These are phyloP conservation scores for Galeopsomyia nigrocyanea DNA, from an alignment of 2,888 invertebrate species.

Conservation along the genomic window DNA sequence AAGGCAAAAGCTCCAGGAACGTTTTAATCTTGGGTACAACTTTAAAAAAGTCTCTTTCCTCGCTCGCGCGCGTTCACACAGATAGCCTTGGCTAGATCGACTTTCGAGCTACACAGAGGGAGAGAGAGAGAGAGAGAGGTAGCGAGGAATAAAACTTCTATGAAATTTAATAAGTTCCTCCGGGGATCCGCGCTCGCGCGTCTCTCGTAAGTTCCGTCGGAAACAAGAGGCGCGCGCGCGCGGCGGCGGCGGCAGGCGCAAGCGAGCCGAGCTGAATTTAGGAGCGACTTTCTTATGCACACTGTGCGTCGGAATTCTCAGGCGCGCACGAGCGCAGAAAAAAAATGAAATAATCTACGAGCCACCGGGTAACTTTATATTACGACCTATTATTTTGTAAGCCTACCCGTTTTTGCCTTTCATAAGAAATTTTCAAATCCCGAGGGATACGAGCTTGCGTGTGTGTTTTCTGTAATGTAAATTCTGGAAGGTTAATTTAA, in stretches of 20 bases:
- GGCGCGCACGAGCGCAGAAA: not conserved
- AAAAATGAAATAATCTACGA: slow-evolving; percentile 1
- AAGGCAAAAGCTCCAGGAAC: slow-evolving; percentile 51
- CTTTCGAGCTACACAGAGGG: slow-evolving; percentile 43
- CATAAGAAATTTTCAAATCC: slow-evolving; percentile 21
- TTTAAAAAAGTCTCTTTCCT: slow-evolving; percentile 62
- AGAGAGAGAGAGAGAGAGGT: slow-evolving; percentile 26
- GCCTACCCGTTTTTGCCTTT: slow-evolving; percentile 20
- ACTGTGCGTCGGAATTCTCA: slow-evolving; percentile 49
- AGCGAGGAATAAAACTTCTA: slow-evolving; percentile 64
- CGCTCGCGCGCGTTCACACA: slow-evolving; percentile 51
- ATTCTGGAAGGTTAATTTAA: too few species aligned
- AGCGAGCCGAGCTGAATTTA: slow-evolving; percentile 57
- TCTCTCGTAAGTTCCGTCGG: slow-evolving; percentile 59
- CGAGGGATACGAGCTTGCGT: too few species aligned
- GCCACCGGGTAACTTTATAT: slow-evolving; percentile 37
- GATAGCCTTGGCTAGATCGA: slow-evolving; percentile 61
- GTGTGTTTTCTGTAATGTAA: too few species aligned
- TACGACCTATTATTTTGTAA: slow-evolving; percentile 40
- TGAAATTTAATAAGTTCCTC: slow-evolving; percentile 67
- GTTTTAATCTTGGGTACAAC: slow-evolving; percentile 65
- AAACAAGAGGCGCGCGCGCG: slow-evolving; percentile 52
- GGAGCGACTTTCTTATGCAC: slow-evolving; percentile 55
- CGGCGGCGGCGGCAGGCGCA: slow-evolving; percentile 37
- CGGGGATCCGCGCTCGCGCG: slow-evolving; percentile 38